Base-by-base conservation (phyloP, 2,888 invertebrate species). In the Cheilosia vernalis region DNA sequence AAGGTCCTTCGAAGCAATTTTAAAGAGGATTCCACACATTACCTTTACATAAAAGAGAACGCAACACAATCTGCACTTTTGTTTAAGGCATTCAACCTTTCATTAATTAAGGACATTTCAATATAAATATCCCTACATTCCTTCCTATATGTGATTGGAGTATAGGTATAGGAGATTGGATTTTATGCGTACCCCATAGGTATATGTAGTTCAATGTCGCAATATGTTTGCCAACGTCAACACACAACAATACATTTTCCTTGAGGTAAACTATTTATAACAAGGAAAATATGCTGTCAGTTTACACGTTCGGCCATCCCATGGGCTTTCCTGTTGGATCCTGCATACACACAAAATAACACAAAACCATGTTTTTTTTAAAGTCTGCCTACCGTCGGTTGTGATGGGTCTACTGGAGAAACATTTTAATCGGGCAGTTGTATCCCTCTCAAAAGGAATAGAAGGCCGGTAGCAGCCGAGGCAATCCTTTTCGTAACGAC, bases 91-190 rank as follows among this genome's bases (percentile, higher is more conserved):
- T 61, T 67, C 60, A 77, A 82, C 77, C 78, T 61, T 72, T 66
- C 82, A 72, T 83, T 78, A 83, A 83, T 83, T 83, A 78, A 70
- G 66, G 53, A 53, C 76, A 82, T 76, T 61, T 72, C 55, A 56
- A 63, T 69, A 70, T 81, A 55, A 61, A 40, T 49, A 42, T 21
- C 21, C 42, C 10, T 21, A 2, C 21, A 3, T 21, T 49, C 21
- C 19, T 15, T 17, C 9, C 19, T 21, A 27, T 27, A 17, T 17
- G 49, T 19, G 4, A 49, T 15, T 49, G 10, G 5, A 49, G 47
- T 47, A 9, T 47, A 9, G 30, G 30, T 30, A 30, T 9, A 17
- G 19, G 49, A 19, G 21, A 19, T 30, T n/a, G 37, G 27, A 3
- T 13, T 33, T 9, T n/a, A n/a, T 30, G 55, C 0, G 40, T 49